These are phyloP conservation scores for Cryptotis parvus DNA, from an alignment of 2,113 vertebrate genomes.

Conservation along the genomic window DNA sequence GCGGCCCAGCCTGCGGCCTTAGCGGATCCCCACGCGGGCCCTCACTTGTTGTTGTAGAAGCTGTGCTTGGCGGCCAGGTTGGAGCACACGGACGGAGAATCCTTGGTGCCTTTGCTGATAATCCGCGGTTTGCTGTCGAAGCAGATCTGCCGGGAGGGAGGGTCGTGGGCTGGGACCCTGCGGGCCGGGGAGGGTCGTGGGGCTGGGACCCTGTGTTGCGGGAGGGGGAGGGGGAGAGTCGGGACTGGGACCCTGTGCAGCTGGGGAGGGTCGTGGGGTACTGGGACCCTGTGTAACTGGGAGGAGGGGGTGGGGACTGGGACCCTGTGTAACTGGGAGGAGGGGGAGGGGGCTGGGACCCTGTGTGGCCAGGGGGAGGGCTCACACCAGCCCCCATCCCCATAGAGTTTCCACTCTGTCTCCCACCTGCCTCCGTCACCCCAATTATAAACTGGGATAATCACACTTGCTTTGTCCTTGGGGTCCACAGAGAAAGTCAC, in stretches of 20 bases:
- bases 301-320: neutral
- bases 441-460: neutral
- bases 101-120: slow-evolving; percentile 94
- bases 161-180: slow-evolving; percentile 12
- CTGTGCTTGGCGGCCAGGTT: slow-evolving; percentile 91
- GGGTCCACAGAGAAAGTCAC: neutral
- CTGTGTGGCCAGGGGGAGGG: neutral
- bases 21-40: too few relatives aligned
- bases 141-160: slow-evolving; percentile 89
- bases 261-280: neutral
- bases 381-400: neutral
- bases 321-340: too few relatives aligned
- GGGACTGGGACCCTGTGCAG: slow-evolving; percentile 43
- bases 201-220: slow-evolving; percentile 14
- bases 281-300: slow-evolving; percentile 8
- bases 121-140: slow-evolving; percentile 95
- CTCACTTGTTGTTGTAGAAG: slow-evolving; percentile 96
- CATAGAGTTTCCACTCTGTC: neutral
- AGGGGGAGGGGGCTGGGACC: neutral
- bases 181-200: neutral
- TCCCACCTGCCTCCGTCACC: neutral
- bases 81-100: slow-evolving; percentile 91
- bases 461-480: neutral
- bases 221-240: neutral
- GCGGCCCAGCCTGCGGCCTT: too few relatives aligned